Percentiles rank a stretch among this genome's conserved stretches.
phyloP scores from a whole-genome alignment of 2,113 vertebrate species.

The Sprattus sprattus region DNA sequence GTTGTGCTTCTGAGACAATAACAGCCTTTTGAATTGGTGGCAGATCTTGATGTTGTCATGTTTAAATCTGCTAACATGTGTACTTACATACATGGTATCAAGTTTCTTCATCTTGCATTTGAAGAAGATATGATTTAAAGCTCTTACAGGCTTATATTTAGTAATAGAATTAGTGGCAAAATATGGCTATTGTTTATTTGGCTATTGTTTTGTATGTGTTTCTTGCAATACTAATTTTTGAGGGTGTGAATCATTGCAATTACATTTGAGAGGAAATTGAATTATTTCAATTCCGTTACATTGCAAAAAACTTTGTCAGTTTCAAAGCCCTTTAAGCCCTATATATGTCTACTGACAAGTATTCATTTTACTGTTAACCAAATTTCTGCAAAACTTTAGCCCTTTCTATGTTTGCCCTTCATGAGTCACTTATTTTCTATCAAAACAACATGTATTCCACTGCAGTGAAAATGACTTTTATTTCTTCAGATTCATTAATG shows the following conservation, averaged over 20 bases:
- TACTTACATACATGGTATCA: neutral
- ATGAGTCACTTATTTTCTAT: neutral
- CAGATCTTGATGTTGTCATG: neutral
- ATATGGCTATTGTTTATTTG: neutral
- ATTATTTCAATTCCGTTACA: neutral
- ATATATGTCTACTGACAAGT: no score
- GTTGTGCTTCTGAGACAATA: neutral
- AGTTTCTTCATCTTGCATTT: neutral
- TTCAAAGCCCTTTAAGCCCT: neutral
- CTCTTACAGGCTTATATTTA: neutral
- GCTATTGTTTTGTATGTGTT: neutral
- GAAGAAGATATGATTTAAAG: neutral
- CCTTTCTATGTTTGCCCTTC: neutral
- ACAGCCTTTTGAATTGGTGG: neutral
- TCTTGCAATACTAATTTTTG: neutral
- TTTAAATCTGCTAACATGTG: neutral
- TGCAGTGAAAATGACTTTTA: neutral
- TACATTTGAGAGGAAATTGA: neutral
- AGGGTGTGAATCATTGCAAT: neutral
- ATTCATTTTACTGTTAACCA: neutral
- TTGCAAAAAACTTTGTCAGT: neutral
- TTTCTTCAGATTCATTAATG: neutral
- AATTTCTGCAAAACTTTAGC: neutral
- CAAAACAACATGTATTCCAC: no score
- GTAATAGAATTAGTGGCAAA: neutral